These are phyloP conservation scores for Macrostomum cliftonense DNA, from an alignment of 2,888 invertebrate genomes.

Conservation along the genomic window DNA sequence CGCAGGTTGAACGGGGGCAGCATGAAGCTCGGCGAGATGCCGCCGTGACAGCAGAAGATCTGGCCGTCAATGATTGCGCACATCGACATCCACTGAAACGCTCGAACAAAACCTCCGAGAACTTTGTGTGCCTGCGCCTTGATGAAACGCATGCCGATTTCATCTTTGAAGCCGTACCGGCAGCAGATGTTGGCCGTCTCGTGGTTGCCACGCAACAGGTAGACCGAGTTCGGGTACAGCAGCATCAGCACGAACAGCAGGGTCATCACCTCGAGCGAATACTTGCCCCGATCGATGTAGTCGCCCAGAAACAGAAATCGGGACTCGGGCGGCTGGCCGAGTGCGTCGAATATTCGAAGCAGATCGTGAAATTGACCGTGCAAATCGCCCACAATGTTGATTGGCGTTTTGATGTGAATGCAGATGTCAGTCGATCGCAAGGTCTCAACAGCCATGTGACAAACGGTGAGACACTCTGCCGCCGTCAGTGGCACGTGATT, in stretches of 20 bases:
- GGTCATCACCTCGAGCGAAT: constrained; percentile 91
- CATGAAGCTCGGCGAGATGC: constrained; percentile 56
- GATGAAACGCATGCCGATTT: constrained; percentile 37
- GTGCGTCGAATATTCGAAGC: constrained; percentile 98
- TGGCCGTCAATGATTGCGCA: constrained; percentile 99
- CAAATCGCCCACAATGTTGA: constrained; percentile 58
- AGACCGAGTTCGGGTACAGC: constrained; percentile 88
- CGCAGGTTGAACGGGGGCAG: no score
- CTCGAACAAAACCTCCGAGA: constrained; percentile 99
- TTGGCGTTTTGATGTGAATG: no score
- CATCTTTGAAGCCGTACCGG: constrained; percentile 99
- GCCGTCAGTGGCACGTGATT: no score
- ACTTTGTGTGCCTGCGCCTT: constrained; percentile 91
- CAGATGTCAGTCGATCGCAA: no score
- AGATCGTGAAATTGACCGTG: constrained; percentile 99
- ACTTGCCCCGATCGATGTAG: constrained; percentile 98
- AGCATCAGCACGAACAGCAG: constrained; percentile 98
- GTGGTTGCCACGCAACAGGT: constrained; percentile 94
- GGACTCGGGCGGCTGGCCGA: constrained; percentile 87
- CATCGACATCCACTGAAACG: constrained; percentile 94
- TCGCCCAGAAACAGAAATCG: constrained; percentile 98
- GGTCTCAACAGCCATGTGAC: no score
- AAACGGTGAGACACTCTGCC: no score
- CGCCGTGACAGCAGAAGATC: constrained; percentile 98
- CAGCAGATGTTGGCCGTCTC: constrained; percentile 99